phyloP scores from a whole-genome alignment of 2,797 vertebrate species.

The Darevskia mixta region DNA sequence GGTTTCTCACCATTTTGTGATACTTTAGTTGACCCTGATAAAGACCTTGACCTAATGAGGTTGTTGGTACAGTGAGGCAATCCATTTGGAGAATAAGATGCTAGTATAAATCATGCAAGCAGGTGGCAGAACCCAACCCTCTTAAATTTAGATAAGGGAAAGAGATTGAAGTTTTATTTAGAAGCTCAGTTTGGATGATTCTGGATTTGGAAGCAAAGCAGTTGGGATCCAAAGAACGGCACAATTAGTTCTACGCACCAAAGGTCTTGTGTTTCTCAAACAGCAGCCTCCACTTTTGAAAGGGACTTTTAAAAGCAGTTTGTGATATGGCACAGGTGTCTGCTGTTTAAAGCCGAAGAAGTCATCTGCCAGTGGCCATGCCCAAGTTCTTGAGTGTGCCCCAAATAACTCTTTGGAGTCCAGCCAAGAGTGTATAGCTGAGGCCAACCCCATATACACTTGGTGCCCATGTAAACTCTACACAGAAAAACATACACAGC shows the following conservation, averaged over 20 bases:
- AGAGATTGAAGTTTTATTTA: conserved; percentile 11
- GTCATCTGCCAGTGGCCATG: not conserved
- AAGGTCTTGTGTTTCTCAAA: not conserved
- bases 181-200: not conserved
- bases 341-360: not conserved
- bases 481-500: not conserved
- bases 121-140: not conserved
- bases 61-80: conserved; percentile 15
- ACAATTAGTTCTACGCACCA: not conserved
- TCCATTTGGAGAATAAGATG: conserved; percentile 18
- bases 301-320: not conserved
- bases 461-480: rapidly evolving
- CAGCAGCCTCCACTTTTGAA: not conserved
- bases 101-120: conserved; percentile 19
- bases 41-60: not conserved
- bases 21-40: not conserved
- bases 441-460: not conserved
- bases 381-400: not conserved
- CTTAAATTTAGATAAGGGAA: not conserved
- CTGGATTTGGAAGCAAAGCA: not conserved
- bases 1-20: not conserved
- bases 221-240: not conserved
- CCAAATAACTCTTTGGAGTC: not conserved
- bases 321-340: not conserved
- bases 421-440: not conserved